phyloP scores from a whole-genome alignment of 2,113 vertebrate genomes.

The Physeter macrocephalus region DNA sequence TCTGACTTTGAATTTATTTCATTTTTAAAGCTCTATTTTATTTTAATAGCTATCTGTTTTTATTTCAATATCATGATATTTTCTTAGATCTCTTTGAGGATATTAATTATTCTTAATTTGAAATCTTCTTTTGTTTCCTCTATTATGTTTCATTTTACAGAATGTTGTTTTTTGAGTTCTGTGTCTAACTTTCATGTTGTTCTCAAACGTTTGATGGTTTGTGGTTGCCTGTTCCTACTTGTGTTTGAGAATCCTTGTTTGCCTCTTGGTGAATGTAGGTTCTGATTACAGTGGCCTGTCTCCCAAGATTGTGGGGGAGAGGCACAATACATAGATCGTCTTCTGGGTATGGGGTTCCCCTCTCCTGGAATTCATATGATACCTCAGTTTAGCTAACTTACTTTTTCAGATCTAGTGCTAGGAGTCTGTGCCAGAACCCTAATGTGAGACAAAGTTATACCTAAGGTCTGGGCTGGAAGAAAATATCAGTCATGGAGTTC shows the following conservation, averaged over 20 bases:
- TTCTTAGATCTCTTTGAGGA: constrained; percentile 33
- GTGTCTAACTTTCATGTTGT: background rate
- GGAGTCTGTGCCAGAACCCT: background rate
- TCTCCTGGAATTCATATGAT: background rate
- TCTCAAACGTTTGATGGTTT: background rate
- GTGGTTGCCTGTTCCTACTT: background rate
- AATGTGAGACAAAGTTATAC: background rate
- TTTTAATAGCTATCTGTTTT: constrained; percentile 39
- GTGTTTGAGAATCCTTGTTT: background rate
- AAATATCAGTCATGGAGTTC: background rate
- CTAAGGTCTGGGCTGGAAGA: background rate
- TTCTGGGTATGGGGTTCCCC: background rate
- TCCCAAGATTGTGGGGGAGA: background rate
- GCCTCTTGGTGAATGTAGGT: background rate
- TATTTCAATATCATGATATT: constrained; percentile 23
- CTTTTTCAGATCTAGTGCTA: background rate
- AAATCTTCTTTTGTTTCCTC: constrained; percentile 31
- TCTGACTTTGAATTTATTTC: constrained; percentile 29
- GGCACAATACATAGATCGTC: background rate
- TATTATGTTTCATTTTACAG: background rate
- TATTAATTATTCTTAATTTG: constrained; percentile 43
- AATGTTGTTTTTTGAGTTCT: background rate
- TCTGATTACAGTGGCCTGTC: background rate
- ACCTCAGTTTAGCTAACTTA: background rate
- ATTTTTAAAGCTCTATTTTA: constrained; percentile 4